Evolutionary conservation across 1,140 invertebrate species (phyloP).

Genomic region (Lordiphosa mommai): DNA sequence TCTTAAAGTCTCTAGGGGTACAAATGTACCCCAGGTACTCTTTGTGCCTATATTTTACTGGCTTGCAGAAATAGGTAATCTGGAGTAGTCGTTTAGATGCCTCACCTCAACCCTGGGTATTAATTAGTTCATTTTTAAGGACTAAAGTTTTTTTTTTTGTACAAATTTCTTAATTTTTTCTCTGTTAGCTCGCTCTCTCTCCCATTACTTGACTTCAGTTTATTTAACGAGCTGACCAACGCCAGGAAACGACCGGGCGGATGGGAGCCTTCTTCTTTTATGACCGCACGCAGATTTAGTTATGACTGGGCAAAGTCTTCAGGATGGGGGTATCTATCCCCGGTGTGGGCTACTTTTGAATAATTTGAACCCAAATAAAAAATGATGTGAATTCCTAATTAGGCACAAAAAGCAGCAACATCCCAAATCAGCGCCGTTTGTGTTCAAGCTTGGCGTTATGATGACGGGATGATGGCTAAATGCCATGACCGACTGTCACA

Average conservation of each 20-base stretch:
- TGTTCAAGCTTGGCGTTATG: slow-evolving; percentile 48
- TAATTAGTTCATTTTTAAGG: background rate
- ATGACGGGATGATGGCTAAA: slow-evolving; percentile 72
- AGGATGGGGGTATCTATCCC: slow-evolving; percentile 20
- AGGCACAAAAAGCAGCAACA: slow-evolving; percentile 39
- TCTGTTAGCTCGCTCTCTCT: background rate
- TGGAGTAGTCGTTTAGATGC: too few species aligned
- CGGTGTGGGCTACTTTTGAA: slow-evolving; percentile 60
- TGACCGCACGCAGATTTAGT: slow-evolving; percentile 45
- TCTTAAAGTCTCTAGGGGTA: too few species aligned
- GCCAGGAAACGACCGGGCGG: background rate
- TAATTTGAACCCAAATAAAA: slow-evolving; percentile 79
- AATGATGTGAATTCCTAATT: slow-evolving; percentile 79
- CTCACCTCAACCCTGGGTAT: background rate
- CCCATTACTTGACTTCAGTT: slow-evolving; percentile 13
- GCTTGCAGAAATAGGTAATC: too few species aligned
- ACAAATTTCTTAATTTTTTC: background rate
- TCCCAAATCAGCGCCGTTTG: slow-evolving; percentile 54
- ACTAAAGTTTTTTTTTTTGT: background rate
- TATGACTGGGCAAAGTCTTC: slow-evolving; percentile 34
- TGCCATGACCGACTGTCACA: slow-evolving; percentile 58
- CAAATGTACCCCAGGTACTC: too few species aligned
- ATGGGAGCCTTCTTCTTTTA: background rate
- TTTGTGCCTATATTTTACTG: too few species aligned
- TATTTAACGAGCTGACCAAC: slow-evolving; percentile 21